These are phyloP conservation scores for Zosterops hypoxanthus DNA, from an alignment of 2,113 vertebrate genomes.

Conservation along the genomic window DNA sequence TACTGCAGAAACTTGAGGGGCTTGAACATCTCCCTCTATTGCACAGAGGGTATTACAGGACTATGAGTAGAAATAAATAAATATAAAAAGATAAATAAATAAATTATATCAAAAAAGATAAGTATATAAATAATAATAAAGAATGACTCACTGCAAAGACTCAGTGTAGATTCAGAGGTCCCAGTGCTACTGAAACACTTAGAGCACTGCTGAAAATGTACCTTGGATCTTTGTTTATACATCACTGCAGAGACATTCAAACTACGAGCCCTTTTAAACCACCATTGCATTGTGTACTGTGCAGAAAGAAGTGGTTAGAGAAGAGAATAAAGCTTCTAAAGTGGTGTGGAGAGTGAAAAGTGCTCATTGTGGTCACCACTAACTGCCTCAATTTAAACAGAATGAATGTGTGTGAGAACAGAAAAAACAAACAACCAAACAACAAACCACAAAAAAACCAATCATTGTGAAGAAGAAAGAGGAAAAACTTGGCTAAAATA, in stretches of 20 bases:
- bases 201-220: background rate
- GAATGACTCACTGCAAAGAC: background rate
- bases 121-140: too few species aligned
- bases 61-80: background rate
- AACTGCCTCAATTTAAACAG: background rate
- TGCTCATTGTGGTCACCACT: background rate
- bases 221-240: background rate
- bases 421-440: background rate
- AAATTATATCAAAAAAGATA: background rate
- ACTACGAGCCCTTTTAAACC: background rate
- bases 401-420: background rate
- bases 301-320: background rate
- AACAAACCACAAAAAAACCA: background rate
- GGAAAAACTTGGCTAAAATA: background rate
- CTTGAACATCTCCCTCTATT: rapidly evolving
- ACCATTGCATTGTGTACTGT: background rate
- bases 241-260: background rate
- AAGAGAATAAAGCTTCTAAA: background rate
- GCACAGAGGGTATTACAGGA: background rate
- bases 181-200: background rate
- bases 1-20: background rate
- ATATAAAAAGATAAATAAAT: too few species aligned
- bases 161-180: background rate
- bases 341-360: background rate
- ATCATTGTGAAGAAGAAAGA: background rate